Conservation (phyloP, 2,113 vertebrate genomes). For the Xenopus borealis region DNA sequence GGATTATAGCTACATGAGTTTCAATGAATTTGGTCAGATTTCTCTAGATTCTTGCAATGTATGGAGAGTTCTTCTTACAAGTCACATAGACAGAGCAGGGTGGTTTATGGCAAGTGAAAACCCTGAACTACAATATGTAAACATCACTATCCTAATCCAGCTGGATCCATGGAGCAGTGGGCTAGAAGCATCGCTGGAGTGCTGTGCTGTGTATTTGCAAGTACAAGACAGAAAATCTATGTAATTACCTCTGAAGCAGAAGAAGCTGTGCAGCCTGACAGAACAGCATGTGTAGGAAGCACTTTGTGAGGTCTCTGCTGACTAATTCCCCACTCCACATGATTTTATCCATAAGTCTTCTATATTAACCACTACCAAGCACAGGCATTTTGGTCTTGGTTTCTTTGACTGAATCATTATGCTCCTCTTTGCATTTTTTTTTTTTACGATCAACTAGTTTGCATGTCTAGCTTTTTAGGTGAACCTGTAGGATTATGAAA, state of each 20-base stretch:
- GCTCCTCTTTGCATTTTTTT: not conserved
- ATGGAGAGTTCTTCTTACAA: too few relatives aligned
- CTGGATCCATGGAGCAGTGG: too few relatives aligned
- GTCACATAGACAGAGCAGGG: too few relatives aligned
- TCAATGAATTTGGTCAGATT: too few relatives aligned
- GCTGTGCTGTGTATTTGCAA: slow-evolving; percentile 93
- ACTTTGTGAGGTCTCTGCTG: slow-evolving; percentile 78
- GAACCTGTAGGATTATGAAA: slow-evolving; percentile 26
- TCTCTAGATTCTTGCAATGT: too few relatives aligned
- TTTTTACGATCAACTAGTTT: slow-evolving; percentile 6
- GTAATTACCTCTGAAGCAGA: slow-evolving; percentile 99
- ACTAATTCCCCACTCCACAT: slow-evolving; percentile 66
- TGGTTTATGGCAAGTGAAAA: too few relatives aligned
- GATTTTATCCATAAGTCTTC: slow-evolving; percentile 47
- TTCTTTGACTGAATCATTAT: not conserved
- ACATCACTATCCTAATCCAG: too few relatives aligned
- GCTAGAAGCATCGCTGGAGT: too few relatives aligned
- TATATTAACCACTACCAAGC: slow-evolving; percentile 50
- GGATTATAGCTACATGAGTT: too few relatives aligned
- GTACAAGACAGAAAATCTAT: slow-evolving; percentile 99
- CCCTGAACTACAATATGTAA: too few relatives aligned
- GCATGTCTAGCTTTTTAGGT: slow-evolving; percentile 16
- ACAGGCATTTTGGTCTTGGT: not conserved
- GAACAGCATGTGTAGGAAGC: slow-evolving; percentile 61
- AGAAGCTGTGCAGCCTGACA: slow-evolving; percentile 87